These are phyloP conservation scores for Diuraphis noxia DNA, from an alignment of 1,140 invertebrate genomes.

Conservation along the genomic window DNA sequence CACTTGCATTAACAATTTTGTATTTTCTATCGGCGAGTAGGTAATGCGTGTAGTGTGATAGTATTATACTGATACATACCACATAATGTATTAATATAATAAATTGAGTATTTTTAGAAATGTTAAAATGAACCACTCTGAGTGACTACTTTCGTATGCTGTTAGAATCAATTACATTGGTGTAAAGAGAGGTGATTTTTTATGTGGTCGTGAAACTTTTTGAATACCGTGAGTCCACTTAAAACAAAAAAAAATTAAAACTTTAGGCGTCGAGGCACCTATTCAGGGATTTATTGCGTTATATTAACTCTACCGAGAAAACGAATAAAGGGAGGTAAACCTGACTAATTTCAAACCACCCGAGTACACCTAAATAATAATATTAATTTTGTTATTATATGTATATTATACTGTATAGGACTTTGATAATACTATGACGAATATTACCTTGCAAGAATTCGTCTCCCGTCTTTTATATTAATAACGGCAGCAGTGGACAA, in stretches of 20 bases:
- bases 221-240: background rate
- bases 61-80: no score
- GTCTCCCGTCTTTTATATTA: background rate
- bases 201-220: background rate
- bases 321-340: background rate
- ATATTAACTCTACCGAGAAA: background rate
- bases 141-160: no score
- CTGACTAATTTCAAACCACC: background rate
- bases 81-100: no score
- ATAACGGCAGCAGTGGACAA: background rate
- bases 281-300: background rate
- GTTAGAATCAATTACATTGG: background rate
- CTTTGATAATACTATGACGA: background rate
- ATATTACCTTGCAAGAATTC: background rate
- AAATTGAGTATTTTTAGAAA: no score
- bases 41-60: no score
- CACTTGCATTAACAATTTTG: no score
- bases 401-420: background rate
- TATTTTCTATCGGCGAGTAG: no score
- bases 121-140: no score
- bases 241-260: no score
- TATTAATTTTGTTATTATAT: background rate
- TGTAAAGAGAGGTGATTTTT: background rate
- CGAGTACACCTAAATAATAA: background rate
- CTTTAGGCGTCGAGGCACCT: no score